Conservation (phyloP, 2,797 vertebrate species). For the Karalla daura region DNA sequence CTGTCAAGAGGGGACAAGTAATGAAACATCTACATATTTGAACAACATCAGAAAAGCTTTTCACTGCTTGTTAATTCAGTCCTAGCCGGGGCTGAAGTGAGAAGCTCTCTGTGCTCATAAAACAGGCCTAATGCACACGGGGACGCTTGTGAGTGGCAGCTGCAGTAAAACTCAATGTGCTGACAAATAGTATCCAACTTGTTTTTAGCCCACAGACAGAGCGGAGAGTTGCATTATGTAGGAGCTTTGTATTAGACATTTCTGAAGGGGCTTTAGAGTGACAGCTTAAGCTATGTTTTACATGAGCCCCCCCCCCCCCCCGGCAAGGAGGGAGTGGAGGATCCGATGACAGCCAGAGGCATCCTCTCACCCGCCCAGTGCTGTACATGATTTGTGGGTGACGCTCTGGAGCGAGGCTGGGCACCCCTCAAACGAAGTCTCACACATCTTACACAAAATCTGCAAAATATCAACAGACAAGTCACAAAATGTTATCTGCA, state of each 20-base stretch:
- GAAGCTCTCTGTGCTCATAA: not conserved
- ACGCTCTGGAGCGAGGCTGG: too few species aligned
- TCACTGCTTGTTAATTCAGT: conserved; percentile 2
- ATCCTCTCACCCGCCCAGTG: too few species aligned
- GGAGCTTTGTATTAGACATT: not conserved
- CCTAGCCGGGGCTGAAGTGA: not conserved
- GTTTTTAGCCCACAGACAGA: not conserved
- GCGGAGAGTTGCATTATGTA: not conserved
- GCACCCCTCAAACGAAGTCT: too few species aligned
- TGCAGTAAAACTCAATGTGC: conserved; percentile 10
- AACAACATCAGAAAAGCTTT: conserved; percentile 16
- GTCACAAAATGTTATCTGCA: too few species aligned
- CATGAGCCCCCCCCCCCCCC: not conserved
- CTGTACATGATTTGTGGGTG: too few species aligned
- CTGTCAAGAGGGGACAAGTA: not conserved
- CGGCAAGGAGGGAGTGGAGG: too few species aligned
- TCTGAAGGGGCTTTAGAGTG: not conserved
- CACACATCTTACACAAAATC: too few species aligned
- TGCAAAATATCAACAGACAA: too few species aligned
- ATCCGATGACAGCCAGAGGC: too few species aligned
- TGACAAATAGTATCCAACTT: not conserved
- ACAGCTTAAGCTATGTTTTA: conserved; percentile 6
- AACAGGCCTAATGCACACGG: conserved; percentile 2
- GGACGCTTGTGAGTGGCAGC: conserved; percentile 6
- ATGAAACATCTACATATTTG: not conserved